These are phyloP conservation scores for Sus cebifrons DNA, from an alignment of 2,797 vertebrate genomes.

Conservation along the genomic window DNA sequence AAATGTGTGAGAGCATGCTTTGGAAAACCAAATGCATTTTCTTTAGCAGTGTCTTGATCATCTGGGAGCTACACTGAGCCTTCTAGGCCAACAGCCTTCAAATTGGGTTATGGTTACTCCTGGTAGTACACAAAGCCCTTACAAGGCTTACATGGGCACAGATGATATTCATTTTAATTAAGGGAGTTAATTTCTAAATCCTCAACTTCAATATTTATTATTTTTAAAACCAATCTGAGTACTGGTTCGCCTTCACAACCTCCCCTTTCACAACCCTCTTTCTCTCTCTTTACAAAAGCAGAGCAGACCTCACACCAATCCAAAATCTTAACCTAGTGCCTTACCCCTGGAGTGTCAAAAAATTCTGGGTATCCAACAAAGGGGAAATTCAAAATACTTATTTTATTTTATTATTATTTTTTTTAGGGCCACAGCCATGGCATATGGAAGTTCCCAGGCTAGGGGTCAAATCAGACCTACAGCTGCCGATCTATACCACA, in stretches of 20 bases:
- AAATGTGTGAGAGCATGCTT: background rate
- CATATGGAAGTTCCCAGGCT: too few species aligned
- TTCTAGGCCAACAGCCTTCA: background rate
- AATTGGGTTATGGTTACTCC: background rate
- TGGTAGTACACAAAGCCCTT: background rate
- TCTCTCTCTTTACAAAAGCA: too few species aligned
- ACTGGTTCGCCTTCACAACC: background rate
- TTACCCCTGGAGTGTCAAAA: too few species aligned
- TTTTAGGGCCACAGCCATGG: too few species aligned
- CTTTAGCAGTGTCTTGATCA: background rate
- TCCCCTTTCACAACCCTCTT: background rate
- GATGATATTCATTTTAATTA: too few species aligned
- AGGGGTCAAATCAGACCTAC: too few species aligned
- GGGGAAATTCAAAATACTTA: too few species aligned
- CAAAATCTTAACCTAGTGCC: too few species aligned
- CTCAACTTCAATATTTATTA: background rate
- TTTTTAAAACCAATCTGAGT: background rate
- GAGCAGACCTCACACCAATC: too few species aligned
- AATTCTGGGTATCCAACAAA: too few species aligned
- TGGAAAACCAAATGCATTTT: constrained; percentile 2
- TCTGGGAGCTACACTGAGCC: background rate
- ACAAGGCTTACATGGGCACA: background rate
- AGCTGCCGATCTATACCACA: too few species aligned
- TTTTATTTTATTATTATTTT: too few species aligned
- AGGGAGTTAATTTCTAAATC: background rate